A percentile compares a stretch with the other conserved stretches of the same genome.
These are phyloP conservation scores for Octopus sinensis DNA, from an alignment of 1,140 invertebrate species.

Conservation along the genomic window DNA sequence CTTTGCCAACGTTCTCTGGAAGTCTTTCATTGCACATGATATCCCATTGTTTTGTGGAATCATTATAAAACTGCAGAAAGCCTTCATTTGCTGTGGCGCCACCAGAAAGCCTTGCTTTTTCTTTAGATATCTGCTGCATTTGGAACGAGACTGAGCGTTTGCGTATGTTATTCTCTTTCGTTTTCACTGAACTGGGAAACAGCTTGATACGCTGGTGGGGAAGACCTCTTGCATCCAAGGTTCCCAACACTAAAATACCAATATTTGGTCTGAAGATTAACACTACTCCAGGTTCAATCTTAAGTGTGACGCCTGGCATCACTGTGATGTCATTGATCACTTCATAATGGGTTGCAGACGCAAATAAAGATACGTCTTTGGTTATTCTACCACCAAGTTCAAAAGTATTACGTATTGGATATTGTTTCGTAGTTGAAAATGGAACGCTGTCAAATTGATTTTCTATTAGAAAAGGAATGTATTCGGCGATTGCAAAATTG, in stretches of 20 bases:
- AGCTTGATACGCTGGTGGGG: conserved; percentile 65
- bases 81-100: conserved; percentile 56
- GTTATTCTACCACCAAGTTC: conserved; percentile 79
- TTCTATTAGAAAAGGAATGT: conserved; percentile 75
- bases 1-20: conserved; percentile 60
- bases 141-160: conserved; percentile 11
- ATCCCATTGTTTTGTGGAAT: conserved; percentile 91
- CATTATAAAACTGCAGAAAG: conserved; percentile 93
- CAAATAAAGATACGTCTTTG: conserved; percentile 70
- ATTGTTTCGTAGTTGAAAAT: conserved; percentile 58
- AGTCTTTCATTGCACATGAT: conserved; percentile 94
- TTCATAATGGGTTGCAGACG: conserved; percentile 72
- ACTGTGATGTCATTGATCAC: conserved; percentile 91
- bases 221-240: conserved; percentile 79
- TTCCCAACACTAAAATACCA: conserved; percentile 91
- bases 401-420: conserved; percentile 42
- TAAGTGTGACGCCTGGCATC: conserved; percentile 84
- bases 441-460: conserved; percentile 43
- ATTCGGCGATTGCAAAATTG: conserved; percentile 88
- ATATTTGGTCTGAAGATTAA: conserved; percentile 95
- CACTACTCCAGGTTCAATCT: conserved; percentile 83
- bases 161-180: neutral
- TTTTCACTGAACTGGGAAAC: conserved; percentile 9
- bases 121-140: conserved; percentile 6
- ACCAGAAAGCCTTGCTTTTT: conserved; percentile 27